Percentiles rank a stretch among this genome's conserved stretches.
Evolutionary conservation across 2,888 invertebrate species (phyloP).

Genomic region (Nasonovia ribisnigri): DNA sequence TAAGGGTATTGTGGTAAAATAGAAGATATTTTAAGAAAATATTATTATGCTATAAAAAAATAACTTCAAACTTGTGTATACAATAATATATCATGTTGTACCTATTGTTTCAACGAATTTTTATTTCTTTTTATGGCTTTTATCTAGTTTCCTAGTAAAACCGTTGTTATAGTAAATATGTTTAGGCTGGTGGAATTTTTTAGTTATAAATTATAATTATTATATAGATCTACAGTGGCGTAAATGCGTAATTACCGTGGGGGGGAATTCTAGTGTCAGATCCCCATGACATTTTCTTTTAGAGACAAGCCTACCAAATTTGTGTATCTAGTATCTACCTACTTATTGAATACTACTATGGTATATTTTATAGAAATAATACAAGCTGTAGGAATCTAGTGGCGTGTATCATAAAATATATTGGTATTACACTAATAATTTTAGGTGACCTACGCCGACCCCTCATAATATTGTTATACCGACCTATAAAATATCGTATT

Average conservation of each 20-base stretch:
- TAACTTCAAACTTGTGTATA: neutral
- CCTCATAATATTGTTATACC: too few species aligned
- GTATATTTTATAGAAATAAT: too few species aligned
- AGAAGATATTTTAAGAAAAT: neutral
- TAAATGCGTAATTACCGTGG: neutral
- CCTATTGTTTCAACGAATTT: slow-evolving; percentile 64
- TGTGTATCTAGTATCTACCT: too few species aligned
- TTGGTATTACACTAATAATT: too few species aligned
- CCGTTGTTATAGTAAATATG: neutral
- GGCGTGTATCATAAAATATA: too few species aligned
- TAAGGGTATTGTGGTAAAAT: neutral
- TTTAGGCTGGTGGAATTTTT: neutral
- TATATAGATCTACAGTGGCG: neutral
- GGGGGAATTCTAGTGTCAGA: neutral
- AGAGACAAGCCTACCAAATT: neutral
- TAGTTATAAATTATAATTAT: neutral
- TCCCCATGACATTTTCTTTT: neutral
- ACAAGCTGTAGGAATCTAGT: too few species aligned
- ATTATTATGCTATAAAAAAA: neutral
- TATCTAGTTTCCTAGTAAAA: slow-evolving; percentile 13
- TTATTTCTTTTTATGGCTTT: slow-evolving; percentile 40
- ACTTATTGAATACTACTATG: too few species aligned
- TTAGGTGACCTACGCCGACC: too few species aligned
- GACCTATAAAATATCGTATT: too few species aligned
- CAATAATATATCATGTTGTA: slow-evolving; percentile 46